A percentile compares a stretch with the other conserved stretches of the same genome.
These are phyloP conservation scores for Percopsis omiscomaycus DNA, from an alignment of 2,797 vertebrate species.

Conservation along the genomic window DNA sequence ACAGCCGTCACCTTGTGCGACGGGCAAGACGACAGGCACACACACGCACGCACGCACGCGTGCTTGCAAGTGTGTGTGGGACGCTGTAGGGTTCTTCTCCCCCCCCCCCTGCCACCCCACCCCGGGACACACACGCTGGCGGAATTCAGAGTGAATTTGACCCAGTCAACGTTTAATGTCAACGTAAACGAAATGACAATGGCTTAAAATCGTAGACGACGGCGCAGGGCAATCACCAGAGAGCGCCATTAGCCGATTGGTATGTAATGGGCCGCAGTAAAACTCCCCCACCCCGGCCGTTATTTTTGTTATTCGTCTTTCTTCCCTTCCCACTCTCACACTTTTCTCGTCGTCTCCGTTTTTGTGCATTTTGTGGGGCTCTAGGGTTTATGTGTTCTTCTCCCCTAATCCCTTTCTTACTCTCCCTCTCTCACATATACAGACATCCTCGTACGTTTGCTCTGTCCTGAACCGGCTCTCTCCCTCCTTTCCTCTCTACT, in stretches of 20 bases:
- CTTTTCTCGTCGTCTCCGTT: slow-evolving; percentile 13
- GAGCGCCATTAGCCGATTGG: slow-evolving; percentile 51
- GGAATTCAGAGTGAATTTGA: slow-evolving; percentile 15
- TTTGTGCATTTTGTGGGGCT: slow-evolving; percentile 13
- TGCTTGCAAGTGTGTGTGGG: no score
- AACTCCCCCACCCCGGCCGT: slow-evolving; percentile 19
- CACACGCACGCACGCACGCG: neutral
- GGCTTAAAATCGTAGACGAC: slow-evolving; percentile 28
- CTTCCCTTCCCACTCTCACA: slow-evolving; percentile 1
- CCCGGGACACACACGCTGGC: slow-evolving; percentile 4
- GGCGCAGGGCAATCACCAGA: slow-evolving; percentile 25
- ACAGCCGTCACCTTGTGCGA: slow-evolving; percentile 19
- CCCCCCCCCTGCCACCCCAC: neutral
- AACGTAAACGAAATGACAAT: slow-evolving; percentile 22
- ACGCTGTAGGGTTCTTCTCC: neutral
- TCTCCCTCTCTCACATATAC: slow-evolving; percentile 3
- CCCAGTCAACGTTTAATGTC: slow-evolving; percentile 16
- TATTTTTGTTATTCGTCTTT: neutral
- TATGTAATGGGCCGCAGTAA: slow-evolving; percentile 32
- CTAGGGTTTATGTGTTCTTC: slow-evolving; percentile 5
- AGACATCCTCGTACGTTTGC: slow-evolving; percentile 33
- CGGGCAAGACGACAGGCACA: neutral
- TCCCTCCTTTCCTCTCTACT: slow-evolving; percentile 31
- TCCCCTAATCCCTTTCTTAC: slow-evolving; percentile 11
- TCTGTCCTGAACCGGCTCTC: slow-evolving; percentile 28